These are phyloP conservation scores for Sakesphorus luctuosus DNA, from an alignment of 2,113 vertebrate genomes.

Conservation along the genomic window DNA sequence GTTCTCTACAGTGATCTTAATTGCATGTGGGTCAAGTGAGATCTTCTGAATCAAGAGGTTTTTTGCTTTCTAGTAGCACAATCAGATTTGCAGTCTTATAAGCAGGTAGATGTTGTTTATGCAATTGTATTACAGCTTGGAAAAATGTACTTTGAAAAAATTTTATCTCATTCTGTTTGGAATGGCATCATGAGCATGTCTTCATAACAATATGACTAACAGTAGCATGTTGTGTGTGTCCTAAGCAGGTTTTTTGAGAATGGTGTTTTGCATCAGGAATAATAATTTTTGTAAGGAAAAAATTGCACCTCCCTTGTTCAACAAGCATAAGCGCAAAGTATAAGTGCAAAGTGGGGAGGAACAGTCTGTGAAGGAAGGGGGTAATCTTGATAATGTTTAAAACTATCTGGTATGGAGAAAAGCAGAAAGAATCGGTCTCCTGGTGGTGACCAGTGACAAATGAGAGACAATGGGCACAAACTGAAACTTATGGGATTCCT, in stretches of 20 bases:
- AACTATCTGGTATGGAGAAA: neutral
- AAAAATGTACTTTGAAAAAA: neutral
- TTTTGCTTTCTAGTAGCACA: neutral
- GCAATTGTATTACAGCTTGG: neutral
- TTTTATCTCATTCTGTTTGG: neutral
- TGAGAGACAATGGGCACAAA: neutral
- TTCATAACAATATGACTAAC: neutral
- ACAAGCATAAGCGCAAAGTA: neutral
- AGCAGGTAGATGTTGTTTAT: neutral
- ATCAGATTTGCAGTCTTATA: neutral
- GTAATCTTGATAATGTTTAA: neutral
- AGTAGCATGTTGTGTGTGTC: neutral
- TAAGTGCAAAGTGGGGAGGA: neutral
- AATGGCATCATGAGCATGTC: neutral
- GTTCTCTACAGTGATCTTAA: neutral
- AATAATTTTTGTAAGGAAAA: neutral
- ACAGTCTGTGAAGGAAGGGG: neutral
- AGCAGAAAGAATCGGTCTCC: neutral
- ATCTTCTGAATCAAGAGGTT: neutral
- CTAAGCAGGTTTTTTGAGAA: neutral
- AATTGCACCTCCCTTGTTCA: neutral
- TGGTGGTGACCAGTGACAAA: neutral
- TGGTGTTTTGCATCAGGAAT: neutral
- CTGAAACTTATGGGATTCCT: accelerated
- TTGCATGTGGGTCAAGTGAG: neutral